phyloP scores from a whole-genome alignment of 2,113 vertebrate species.

The Nothoprocta perdicaria region DNA sequence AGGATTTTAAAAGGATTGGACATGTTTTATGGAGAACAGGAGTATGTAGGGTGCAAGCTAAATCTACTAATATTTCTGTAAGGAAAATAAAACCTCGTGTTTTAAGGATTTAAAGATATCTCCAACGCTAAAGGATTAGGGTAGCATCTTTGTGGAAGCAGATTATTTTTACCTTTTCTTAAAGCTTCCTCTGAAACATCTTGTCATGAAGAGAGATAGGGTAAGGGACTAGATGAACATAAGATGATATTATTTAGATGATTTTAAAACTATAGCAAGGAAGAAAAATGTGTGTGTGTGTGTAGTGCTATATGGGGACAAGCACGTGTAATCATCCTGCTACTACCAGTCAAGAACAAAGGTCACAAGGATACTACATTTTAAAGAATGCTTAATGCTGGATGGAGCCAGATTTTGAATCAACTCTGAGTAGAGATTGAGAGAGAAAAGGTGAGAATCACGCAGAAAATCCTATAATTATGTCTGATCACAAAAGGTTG shows the following conservation, averaged over 20 bases:
- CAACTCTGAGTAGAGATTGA: no score
- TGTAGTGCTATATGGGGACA: background rate
- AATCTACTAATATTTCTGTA: background rate
- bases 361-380: background rate
- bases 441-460: background rate
- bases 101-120: background rate
- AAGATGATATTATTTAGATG: background rate
- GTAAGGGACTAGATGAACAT: background rate
- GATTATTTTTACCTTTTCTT: background rate
- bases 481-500: background rate
- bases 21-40: background rate
- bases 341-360: background rate
- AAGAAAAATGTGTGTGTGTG: background rate
- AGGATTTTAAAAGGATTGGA: background rate
- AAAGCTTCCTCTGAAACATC: background rate
- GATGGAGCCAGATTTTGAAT: background rate
- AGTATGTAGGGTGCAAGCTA: background rate
- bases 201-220: background rate
- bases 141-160: background rate
- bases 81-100: background rate
- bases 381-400: background rate
- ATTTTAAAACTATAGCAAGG: background rate
- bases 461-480: background rate
- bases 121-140: background rate
- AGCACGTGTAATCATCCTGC: background rate